A percentile compares a stretch with the other conserved stretches of the same genome.
Evolutionary conservation across 1,140 invertebrate species (phyloP).

Genomic region (Pseudomyrmex concolor): DNA sequence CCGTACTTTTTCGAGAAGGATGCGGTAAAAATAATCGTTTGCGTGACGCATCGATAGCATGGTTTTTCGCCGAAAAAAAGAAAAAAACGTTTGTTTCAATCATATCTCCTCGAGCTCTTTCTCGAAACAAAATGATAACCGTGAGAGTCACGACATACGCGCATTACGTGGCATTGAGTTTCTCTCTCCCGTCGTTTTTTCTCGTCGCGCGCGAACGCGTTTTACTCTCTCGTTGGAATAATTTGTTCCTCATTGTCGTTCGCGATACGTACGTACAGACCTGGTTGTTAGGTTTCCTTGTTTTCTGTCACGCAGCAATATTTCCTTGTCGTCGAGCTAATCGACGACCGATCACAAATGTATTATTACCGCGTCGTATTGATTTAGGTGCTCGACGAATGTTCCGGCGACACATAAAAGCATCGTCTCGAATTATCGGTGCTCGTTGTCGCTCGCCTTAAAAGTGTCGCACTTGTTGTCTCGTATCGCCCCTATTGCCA

Average conservation of each 20-base stretch:
- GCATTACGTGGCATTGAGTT: background rate
- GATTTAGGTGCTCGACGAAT: slow-evolving; percentile 45
- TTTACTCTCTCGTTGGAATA: no score
- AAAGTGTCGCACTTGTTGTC: slow-evolving; percentile 57
- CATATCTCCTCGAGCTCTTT: background rate
- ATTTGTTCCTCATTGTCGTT: background rate
- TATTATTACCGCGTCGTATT: slow-evolving; percentile 37
- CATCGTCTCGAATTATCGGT: background rate
- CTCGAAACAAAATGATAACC: background rate
- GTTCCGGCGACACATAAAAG: slow-evolving; percentile 22
- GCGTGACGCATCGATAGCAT: slow-evolving; percentile 28
- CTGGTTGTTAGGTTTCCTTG: background rate
- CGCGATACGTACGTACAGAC: slow-evolving; percentile 4
- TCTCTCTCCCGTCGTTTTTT: background rate
- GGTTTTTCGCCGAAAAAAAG: background rate
- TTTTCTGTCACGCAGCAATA: background rate
- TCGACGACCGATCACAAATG: slow-evolving; percentile 10
- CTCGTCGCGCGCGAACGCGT: background rate
- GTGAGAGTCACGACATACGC: slow-evolving; percentile 37
- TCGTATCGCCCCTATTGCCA: slow-evolving; percentile 37
- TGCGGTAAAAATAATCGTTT: slow-evolving; percentile 32
- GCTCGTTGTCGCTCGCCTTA: slow-evolving; percentile 50
- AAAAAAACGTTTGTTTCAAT: slow-evolving; percentile 9
- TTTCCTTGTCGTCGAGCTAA: slow-evolving; percentile 15
- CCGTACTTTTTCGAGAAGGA: slow-evolving; percentile 35